phyloP scores from a whole-genome alignment of 2,113 vertebrate species.

The Bungarus multicinctus region DNA sequence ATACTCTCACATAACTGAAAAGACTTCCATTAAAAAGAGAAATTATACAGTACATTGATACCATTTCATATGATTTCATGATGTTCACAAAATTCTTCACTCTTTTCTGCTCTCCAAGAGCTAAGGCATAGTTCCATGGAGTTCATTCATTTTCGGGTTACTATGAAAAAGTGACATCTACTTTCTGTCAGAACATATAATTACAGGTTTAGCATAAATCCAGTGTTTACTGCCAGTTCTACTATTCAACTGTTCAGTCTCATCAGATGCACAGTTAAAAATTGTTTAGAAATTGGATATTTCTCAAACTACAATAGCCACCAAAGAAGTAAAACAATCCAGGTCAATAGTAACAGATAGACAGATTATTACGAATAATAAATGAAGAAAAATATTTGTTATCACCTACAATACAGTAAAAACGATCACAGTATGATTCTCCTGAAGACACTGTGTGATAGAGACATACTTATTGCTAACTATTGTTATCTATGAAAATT shows the following conservation, averaged over 20 bases:
- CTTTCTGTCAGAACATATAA: not conserved
- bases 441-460: not conserved
- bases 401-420: not conserved
- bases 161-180: not conserved
- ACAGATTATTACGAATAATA: not conserved
- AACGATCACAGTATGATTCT: not conserved
- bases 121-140: not conserved
- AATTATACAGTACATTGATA: slow-evolving; percentile 26
- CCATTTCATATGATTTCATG: not conserved
- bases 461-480: not conserved
- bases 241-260: not conserved
- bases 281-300: not conserved
- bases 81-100: not conserved
- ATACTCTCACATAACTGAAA: slow-evolving; percentile 72
- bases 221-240: not conserved
- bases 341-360: not conserved
- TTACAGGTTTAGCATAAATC: not conserved
- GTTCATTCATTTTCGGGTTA: not conserved
- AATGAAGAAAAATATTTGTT: not conserved
- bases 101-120: not conserved
- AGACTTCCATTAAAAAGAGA: slow-evolving; percentile 76
- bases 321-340: not conserved
- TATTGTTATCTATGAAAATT: not conserved
- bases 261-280: not conserved
- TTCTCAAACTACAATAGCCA: not conserved